phyloP scores from a whole-genome alignment of 2,113 vertebrate genomes.

The Sinocyclocheilus anshuiensis region DNA sequence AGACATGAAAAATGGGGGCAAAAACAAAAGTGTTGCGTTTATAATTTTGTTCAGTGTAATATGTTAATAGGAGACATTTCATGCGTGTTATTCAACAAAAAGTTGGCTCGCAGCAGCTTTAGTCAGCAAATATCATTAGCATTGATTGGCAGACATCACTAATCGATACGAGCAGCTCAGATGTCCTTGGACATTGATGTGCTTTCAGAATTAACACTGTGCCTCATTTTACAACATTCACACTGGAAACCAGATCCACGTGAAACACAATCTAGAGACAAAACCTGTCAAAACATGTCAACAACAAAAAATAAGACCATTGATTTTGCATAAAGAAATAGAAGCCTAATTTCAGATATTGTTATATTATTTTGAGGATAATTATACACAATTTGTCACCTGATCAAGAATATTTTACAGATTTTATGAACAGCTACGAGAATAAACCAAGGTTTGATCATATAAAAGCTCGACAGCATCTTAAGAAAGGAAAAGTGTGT shows the following conservation, averaged over 20 bases:
- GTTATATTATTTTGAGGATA: neutral
- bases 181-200: neutral
- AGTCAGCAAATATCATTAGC: neutral
- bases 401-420: neutral
- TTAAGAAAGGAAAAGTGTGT: neutral
- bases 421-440: neutral
- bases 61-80: too few species aligned
- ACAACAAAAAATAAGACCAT: neutral
- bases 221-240: neutral
- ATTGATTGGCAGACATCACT: neutral
- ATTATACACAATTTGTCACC: neutral
- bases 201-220: neutral
- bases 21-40: too few species aligned
- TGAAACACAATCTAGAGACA: neutral
- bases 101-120: neutral
- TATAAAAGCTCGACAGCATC: neutral
- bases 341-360: neutral
- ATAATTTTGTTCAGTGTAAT: too few species aligned
- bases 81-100: neutral
- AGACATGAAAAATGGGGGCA: too few species aligned
- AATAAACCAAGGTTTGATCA: neutral
- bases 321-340: neutral
- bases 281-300: neutral
- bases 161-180: neutral
- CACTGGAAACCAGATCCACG: neutral